Percentiles rank a stretch among this genome's conserved stretches.
Evolutionary conservation across 2,888 invertebrate genomes (phyloP).

Genomic region (Metopia argyrocephala): DNA sequence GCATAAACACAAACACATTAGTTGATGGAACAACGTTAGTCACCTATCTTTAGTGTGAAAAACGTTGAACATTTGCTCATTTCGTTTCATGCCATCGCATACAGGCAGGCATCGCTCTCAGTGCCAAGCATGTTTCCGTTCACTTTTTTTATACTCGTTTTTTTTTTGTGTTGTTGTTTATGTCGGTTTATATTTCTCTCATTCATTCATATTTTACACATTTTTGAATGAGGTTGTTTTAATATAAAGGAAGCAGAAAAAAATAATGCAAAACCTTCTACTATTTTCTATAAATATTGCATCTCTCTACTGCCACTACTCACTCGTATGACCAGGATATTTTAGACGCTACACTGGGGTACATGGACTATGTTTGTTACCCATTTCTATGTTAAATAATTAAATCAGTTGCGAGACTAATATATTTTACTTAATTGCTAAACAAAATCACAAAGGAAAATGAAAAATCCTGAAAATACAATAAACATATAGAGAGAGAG

Average conservation of each 20-base stretch:
- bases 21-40: conserved; percentile 54
- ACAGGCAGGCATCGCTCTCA: conserved; percentile 24
- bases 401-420: conserved; percentile 77
- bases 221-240: background rate
- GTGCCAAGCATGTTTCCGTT: conserved; percentile 41
- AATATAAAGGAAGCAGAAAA: no score
- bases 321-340: conserved; percentile 40
- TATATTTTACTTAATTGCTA: conserved; percentile 76
- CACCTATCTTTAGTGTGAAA: conserved; percentile 36
- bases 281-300: conserved; percentile 48
- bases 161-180: conserved; percentile 60
- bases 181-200: conserved; percentile 56
- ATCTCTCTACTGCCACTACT: background rate
- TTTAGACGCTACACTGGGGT: conserved; percentile 15
- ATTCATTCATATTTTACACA: conserved; percentile 61
- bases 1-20: conserved; percentile 39
- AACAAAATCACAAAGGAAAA: conserved; percentile 41
- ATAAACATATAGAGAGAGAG: conserved; percentile 27
- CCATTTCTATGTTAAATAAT: conserved; percentile 76
- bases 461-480: conserved; percentile 20
- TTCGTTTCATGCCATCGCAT: conserved; percentile 32
- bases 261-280: conserved; percentile 41
- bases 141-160: no score
- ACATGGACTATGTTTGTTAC: conserved; percentile 36
- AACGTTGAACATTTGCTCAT: conserved; percentile 23